Base-by-base conservation (phyloP, 2,888 invertebrate species). In the Ferdinandea cuprea region DNA sequence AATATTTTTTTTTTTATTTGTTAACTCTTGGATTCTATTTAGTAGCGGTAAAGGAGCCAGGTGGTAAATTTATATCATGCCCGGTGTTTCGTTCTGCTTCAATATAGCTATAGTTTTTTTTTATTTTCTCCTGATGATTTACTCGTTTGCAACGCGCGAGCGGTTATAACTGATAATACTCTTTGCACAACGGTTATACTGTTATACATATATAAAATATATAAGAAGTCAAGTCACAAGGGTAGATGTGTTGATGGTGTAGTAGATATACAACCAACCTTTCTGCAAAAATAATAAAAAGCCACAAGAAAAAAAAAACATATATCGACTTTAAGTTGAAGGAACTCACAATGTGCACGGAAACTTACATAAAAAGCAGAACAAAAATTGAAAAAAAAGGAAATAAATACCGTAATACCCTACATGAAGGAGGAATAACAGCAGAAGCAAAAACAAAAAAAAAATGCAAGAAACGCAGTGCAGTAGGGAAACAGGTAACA, bases 41-140 rank as follows among this genome's bases (percentile, higher is more conserved):
- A n/a, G n/a, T 76, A 78, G 83, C 83, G 78, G 83, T 83, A 84
- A 79, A 84, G 84, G 79, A 84, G 58, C 84, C 84, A 84, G 84
- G 84, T 84, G 84, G 84, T 84, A 73, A 79, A 73, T 79, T 84
- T 69, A 73, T 78, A 63, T 56, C 35, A 40, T 69, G 77, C 77
- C 77, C 65, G 81, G 77, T 83, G 83, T 83, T 83, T 83, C 72
- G 83, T 83, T 77, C 72, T 78, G 72, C 61, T 77, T 81, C 65
- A 3, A 35, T 35, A 54, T 32, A n/a, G n/a, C n/a, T n/a, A n/a
- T n/a, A n/a, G n/a, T 17, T 66, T 68, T 50, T 68, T 50, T 25
- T 44, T 54, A 48, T 42, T 32, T 37, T 37, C 37, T 71, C 35
- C 58, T 65, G 48, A 44, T 15, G 52, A 44, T 44, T 61, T 76